Evolutionary conservation across 2,113 vertebrate species (phyloP).

Genomic region (Laticauda colubrina): DNA sequence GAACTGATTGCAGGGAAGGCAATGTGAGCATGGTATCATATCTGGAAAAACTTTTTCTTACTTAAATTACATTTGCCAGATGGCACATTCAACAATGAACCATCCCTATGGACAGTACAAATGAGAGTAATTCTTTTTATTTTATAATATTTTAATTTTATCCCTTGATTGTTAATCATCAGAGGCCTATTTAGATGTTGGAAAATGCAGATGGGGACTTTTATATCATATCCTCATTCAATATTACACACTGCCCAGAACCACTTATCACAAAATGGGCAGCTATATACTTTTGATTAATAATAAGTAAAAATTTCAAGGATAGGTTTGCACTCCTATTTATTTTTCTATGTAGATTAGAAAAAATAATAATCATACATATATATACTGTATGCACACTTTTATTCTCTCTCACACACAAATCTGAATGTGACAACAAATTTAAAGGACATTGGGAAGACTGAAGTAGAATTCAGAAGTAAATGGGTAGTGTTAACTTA

Average conservation of each 20-base stretch:
- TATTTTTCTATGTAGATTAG: conserved; percentile 22
- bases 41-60: neutral
- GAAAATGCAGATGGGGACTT: neutral
- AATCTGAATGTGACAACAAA: conserved; percentile 19
- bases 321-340: neutral
- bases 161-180: neutral
- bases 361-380: neutral
- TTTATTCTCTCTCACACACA: neutral
- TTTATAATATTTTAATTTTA: neutral
- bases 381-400: neutral
- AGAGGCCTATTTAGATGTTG: neutral
- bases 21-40: neutral
- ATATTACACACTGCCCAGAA: neutral
- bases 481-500: conserved; percentile 67
- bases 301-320: neutral
- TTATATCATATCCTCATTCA: neutral
- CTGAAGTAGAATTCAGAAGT: conserved; percentile 59
- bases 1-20: neutral
- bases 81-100: neutral
- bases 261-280: neutral
- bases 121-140: neutral
- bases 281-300: neutral
- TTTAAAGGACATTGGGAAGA: conserved; percentile 64
- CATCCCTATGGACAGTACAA: neutral
- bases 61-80: neutral